Evolutionary conservation across 2,888 invertebrate species (phyloP), one percentile per base, ranked within the genome.

Genomic region (Caenorhabditis imperialis): DNA sequence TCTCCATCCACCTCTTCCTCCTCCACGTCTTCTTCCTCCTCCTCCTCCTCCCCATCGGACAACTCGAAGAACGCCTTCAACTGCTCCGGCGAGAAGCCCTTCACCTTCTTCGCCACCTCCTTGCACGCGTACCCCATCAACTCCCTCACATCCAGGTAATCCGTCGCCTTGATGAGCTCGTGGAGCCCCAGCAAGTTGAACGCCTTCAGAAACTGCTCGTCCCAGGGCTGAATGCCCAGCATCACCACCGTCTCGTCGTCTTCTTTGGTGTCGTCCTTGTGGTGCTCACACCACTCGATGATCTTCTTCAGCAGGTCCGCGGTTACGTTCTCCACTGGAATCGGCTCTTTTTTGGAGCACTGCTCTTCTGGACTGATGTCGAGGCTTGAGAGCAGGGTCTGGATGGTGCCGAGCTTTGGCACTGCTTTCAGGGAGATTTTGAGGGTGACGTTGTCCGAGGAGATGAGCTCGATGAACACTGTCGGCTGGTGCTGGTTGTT

Each of bases 241-340:
- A n/a, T 37, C 37, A 37, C 2, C 5, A 16, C n/a, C 37, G 3
- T 16, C 37, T 37, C 37, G 37, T 37, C 37, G 5, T n/a, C 37
- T n/a, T 37, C n/a, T 37, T 8, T 16, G 37, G 40, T 3, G 10
- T 37, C 37, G 3, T 37, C 10, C 37, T 37, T 37, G 37, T 37
- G 37, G 37, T 37, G 37, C 37, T 37, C 37, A 16, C 37, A 37
- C 37, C 37, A 37, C 10, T 37, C 37, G 37, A 37, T 8, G 37
- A 37, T 16, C 10, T 6, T 8, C 37, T 37, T 8, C 5, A 37
- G 10, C 3, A 16, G 12, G 14, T 37, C 10, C 37, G 37, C 12
- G 33, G 33, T 8, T 12, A 37, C 3, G 3, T 37, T 37, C 10
- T 6, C 5, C 14, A 37, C 10, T 3, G 37, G 37, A 37, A 37